Evolutionary conservation across 2,113 vertebrate genomes (phyloP).

Genomic region (Prinia subflava): DNA sequence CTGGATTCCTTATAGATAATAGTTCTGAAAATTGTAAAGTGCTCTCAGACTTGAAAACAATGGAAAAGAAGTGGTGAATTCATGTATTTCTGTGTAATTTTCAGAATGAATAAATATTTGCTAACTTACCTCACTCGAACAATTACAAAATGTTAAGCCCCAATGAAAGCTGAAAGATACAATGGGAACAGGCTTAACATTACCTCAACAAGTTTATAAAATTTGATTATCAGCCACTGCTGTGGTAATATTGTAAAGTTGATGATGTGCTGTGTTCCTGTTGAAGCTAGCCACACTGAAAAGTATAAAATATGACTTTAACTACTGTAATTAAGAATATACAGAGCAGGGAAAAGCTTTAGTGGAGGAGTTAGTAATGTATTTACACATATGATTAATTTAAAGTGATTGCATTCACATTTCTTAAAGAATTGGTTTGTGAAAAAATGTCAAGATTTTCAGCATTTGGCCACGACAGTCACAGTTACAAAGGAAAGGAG

Average conservation of each 20-base stretch:
- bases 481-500: background rate
- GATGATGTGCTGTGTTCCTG: background rate
- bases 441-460: background rate
- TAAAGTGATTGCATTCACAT: background rate
- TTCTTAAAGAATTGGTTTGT: background rate
- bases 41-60: background rate
- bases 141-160: background rate
- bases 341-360: background rate
- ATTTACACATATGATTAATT: background rate
- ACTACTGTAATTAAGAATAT: background rate
- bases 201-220: background rate
- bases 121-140: background rate
- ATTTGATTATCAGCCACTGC: background rate
- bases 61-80: background rate
- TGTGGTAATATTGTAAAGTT: background rate
- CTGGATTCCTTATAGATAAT: background rate
- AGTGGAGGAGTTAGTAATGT: background rate
- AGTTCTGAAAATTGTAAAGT: background rate
- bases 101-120: background rate
- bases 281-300: background rate
- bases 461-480: background rate
- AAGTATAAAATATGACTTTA: background rate
- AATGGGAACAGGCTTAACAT: background rate
- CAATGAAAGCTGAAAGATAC: background rate
- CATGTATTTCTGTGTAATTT: background rate